Conservation (phyloP, 2,113 vertebrate genomes). For the Trogon melanurus region DNA sequence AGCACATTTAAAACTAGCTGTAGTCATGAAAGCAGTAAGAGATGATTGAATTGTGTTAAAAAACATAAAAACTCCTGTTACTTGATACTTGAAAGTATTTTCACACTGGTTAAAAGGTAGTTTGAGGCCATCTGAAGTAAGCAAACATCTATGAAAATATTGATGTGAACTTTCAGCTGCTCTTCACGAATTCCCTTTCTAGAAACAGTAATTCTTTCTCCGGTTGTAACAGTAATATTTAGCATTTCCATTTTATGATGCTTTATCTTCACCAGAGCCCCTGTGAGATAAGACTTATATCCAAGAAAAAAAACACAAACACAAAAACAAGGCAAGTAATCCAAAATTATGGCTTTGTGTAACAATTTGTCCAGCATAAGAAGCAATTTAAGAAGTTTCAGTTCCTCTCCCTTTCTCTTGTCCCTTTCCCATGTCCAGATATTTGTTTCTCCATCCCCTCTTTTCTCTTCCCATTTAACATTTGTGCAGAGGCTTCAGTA, state of each 20-base stretch:
- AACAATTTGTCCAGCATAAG: not conserved
- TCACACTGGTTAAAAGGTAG: not conserved
- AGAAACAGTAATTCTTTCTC: not conserved
- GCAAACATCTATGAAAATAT: not conserved
- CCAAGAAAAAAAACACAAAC: not conserved
- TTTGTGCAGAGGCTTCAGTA: not conserved
- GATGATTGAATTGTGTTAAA: not conserved
- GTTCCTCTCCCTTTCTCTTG: not conserved
- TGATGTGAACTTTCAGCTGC: not conserved
- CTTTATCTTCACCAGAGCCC: not conserved
- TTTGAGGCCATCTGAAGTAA: not conserved
- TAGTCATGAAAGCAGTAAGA: not conserved
- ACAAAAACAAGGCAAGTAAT: rapidly evolving
- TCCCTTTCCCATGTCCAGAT: not conserved
- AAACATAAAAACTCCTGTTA: not conserved
- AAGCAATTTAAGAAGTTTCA: not conserved
- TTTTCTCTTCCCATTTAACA: not conserved
- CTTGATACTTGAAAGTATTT: not conserved
- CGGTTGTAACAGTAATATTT: not conserved
- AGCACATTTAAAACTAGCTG: not conserved
- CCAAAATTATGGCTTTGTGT: not conserved
- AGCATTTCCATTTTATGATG: not conserved
- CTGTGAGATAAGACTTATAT: not conserved
- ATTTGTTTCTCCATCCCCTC: not conserved
- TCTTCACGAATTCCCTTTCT: not conserved